Percentiles rank a stretch among this genome's conserved stretches.
Evolutionary conservation across 2,888 invertebrate species (phyloP).

Genomic region (Slavum lentiscoides): DNA sequence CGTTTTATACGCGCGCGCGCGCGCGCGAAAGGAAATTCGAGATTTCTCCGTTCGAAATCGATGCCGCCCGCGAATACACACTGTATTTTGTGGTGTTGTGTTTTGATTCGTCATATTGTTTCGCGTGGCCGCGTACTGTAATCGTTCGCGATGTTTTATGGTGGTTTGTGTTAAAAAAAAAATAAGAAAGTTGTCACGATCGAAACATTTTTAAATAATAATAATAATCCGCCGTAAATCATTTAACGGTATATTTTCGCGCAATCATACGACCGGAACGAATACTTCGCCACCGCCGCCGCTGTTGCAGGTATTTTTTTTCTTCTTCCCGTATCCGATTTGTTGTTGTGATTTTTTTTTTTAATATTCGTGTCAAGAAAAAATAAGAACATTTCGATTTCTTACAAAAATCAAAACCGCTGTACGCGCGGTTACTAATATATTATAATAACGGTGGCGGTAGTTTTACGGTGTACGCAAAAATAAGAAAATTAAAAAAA

Average conservation of each 20-base stretch:
- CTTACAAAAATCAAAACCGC: no score
- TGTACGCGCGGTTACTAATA: no score
- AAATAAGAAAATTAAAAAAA: no score
- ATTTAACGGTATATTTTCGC: conserved; percentile 26
- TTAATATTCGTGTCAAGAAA: conserved; percentile 14
- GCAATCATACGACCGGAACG: conserved; percentile 38
- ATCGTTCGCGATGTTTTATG: background rate
- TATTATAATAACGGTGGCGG: no score
- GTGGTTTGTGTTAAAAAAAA: conserved; percentile 8
- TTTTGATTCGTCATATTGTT: background rate
- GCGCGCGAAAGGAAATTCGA: background rate
- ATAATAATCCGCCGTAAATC: conserved; percentile 13
- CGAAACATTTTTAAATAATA: conserved; percentile 21
- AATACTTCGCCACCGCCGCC: background rate
- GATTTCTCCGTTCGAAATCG: no score
- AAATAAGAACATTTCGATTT: background rate
- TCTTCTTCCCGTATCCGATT: background rate
- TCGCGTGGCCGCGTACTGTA: background rate
- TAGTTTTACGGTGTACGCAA: no score
- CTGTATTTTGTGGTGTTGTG: no score
- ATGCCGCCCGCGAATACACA: background rate
- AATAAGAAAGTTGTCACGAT: conserved; percentile 14
- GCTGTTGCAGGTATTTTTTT: background rate
- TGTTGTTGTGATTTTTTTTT: background rate
- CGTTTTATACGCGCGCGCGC: no score